Base-by-base conservation (phyloP, 2,888 invertebrate species). In the Sisyra terminalis region DNA sequence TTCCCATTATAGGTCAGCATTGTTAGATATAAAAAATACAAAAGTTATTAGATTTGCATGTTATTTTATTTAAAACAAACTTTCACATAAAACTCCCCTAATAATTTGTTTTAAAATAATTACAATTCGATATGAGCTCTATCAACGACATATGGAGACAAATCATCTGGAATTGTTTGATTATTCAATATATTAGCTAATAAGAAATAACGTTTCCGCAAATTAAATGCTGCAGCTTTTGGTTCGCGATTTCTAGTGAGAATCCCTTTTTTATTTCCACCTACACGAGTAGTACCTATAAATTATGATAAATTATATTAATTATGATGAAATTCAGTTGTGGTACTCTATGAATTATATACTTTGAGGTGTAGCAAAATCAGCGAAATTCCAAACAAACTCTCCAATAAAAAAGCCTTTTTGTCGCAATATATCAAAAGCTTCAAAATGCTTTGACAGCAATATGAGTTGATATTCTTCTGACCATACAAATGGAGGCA, bases 331-430 rank as follows among this genome's bases (percentile, higher is more conserved):
- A 34, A 17, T n/a, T n/a, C n/a, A n/a, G n/a, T n/a, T n/a, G n/a
- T n/a, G n/a, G n/a, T n/a, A n/a, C n/a, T n/a, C n/a, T n/a, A n/a
- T n/a, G n/a, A 30, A 32, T 34, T 16, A 15, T 35, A 64, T 59
- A 87, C 87, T 74, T 70, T 93, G 87, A 40, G 80, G 81, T 8
- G 97, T 97, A 63, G 90, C 88, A 57, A 97, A 98, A 60, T 97
- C 97, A 1, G 97, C 97, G 63, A 97, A 97, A 63, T 97, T 97
- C 97, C 97, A 97, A 36, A 96, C 86, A 69, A 96, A 90, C 67
- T 97, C 97, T 3, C 97, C 97, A 17, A 89, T 76, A 53, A 97
- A 86, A 64, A 83, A 87, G 4, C 75, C 73, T 44, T 73, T 62
- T 2, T 65, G 65, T 41, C 89, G 71, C 18, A 94, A 61, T n/a